Evolutionary conservation across 2,888 invertebrate genomes (phyloP), one percentile per base, ranked within the genome.

Genomic region (Rhamphomyia laevipes): DNA sequence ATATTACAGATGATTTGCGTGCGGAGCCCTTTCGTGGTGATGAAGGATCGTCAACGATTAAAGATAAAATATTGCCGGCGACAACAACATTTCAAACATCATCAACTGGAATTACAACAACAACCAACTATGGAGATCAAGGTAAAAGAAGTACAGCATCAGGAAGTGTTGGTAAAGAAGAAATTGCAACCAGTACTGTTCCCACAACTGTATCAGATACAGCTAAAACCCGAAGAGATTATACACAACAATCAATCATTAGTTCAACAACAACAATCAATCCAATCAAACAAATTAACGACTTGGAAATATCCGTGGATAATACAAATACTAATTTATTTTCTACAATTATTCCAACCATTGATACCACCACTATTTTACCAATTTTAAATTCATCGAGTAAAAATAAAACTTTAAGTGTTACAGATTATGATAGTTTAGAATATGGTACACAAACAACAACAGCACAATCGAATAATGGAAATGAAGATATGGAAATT

Each of bases 1-100:
- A 27, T 42, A 42, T 40, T 7, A 38, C 47, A 15, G 43, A 43
- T 27, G 43, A 43, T 27, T 31, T 45, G 15, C 48, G 50, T 43
- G 37, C 48, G 38, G 48, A 47, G 51, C 50, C 53, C 45, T 50
- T 53, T 51, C 48, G 44, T 43, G 43, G 9, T 7, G 42, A 49
- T 51, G 42, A 38, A 9, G 7, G 12, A 46, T 41, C 49, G 23
- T 27, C n/a, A n/a, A n/a, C n/a, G n/a, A 30, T 30, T 30, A 30
- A 30, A 11, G 30, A 30, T 30, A 30, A 30, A 11, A 11, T 30
- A 9, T 6, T 9, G 11, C 30, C 35, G 13, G 13, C n/a, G 13
- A 35, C 27, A 23, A 5, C 45, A 37, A 23, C 45, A 45, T 21
- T 16, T 23, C 13, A 17, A 23, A 2, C 35, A 23, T 18, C 45